Conservation (phyloP, 2,888 invertebrate species). For the Bimastos eiseni region DNA sequence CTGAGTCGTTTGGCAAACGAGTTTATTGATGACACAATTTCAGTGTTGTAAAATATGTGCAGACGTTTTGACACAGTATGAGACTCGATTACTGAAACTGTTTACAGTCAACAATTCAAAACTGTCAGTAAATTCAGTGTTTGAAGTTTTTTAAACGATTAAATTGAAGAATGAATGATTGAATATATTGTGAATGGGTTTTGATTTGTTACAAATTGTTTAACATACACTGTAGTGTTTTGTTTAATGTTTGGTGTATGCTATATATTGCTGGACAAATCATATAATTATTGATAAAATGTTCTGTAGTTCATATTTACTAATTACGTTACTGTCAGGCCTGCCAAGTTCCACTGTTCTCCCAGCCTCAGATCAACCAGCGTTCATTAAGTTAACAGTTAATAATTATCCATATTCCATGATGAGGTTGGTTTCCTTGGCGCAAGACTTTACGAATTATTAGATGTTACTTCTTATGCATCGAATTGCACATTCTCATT, state of each 20-base stretch:
- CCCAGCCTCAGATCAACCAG: background rate
- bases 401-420: too few species aligned
- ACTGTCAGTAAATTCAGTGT: background rate
- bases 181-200: background rate
- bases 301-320: too few species aligned
- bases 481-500: background rate
- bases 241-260: background rate
- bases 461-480: background rate
- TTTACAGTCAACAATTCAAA: background rate
- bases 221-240: too few species aligned
- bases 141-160: background rate
- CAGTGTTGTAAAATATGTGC: background rate
- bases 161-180: background rate
- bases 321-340: background rate
- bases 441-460: background rate
- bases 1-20: background rate
- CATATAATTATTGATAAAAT: background rate
- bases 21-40: background rate
- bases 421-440: background rate
- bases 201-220: background rate
- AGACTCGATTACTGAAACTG: background rate
- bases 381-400: background rate
- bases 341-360: background rate
- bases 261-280: background rate
- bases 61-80: background rate